A percentile compares a stretch with the other conserved stretches of the same genome.
These are phyloP conservation scores for Astropecten irregularis DNA, from an alignment of 53 echinoderm and acorn worm species.

Conservation along the genomic window DNA sequence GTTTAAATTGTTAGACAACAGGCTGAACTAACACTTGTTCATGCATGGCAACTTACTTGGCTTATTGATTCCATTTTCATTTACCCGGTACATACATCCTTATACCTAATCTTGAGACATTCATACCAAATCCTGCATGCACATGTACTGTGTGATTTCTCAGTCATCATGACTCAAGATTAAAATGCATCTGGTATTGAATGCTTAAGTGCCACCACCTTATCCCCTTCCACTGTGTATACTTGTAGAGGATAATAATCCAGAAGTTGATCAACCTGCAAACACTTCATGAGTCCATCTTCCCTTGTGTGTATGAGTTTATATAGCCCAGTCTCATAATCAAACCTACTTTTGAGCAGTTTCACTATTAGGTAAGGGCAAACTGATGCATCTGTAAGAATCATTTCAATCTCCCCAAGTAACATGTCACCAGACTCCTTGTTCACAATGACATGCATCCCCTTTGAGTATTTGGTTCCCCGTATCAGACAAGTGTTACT, in stretches of 20 bases:
- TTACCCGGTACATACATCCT: too few relatives aligned
- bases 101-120: too few relatives aligned
- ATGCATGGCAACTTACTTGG: too few relatives aligned
- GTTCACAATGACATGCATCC: slow-evolving; percentile 6
- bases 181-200: background rate
- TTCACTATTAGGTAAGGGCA: background rate
- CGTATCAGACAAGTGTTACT: background rate
- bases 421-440: background rate
- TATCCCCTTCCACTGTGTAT: slow-evolving; percentile 9
- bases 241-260: slow-evolving; percentile 35
- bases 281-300: slow-evolving; percentile 1
- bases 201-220: slow-evolving; percentile 35
- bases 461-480: slow-evolving; percentile 45
- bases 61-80: too few relatives aligned
- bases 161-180: too few relatives aligned
- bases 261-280: background rate
- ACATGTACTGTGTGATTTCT: too few relatives aligned
- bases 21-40: too few relatives aligned
- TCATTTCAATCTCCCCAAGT: slow-evolving; percentile 1
- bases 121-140: too few relatives aligned
- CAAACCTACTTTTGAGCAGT: background rate
- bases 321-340: slow-evolving; percentile 24
- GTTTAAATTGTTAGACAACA: too few relatives aligned
- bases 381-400: background rate
- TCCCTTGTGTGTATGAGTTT: background rate